Conservation (phyloP, 2,797 vertebrate genomes). For the Cossypha dichroa region DNA sequence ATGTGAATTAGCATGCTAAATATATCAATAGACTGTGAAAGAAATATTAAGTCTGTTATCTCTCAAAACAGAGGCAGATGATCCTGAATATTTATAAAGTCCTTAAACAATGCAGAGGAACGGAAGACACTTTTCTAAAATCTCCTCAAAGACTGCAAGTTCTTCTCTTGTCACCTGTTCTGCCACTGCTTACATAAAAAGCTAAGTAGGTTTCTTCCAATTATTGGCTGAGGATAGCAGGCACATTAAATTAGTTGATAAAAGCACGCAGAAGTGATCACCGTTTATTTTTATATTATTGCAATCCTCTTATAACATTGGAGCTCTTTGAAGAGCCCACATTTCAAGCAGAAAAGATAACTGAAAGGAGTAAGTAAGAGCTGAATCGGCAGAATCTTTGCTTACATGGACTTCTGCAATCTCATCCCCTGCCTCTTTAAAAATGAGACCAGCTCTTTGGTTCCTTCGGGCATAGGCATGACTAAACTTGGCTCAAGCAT, state of each 20-base stretch:
- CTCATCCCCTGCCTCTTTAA: not conserved
- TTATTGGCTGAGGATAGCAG: not conserved
- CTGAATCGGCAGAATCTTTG: not conserved
- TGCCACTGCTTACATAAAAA: not conserved
- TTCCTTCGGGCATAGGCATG: not conserved
- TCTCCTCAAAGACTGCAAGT: not conserved
- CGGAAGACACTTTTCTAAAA: not conserved
- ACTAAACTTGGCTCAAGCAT: not conserved
- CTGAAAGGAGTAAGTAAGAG: not conserved
- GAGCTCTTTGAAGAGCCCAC: not conserved
- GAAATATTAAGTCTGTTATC: not conserved
- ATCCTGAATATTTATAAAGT: not conserved
- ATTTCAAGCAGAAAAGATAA: not conserved
- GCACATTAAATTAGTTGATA: not conserved
- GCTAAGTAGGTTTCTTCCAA: not conserved
- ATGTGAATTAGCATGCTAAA: not conserved
- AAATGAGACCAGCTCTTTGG: not conserved
- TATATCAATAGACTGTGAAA: not conserved
- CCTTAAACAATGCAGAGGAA: not conserved
- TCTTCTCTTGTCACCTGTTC: not conserved
- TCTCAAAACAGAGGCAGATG: not conserved
- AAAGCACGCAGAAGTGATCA: not conserved
- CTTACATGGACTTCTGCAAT: accelerated
- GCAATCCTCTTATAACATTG: not conserved
- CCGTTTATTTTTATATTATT: not conserved